Conservation (phyloP, 1,140 invertebrate species). For the Rhopalosiphum maidis region DNA sequence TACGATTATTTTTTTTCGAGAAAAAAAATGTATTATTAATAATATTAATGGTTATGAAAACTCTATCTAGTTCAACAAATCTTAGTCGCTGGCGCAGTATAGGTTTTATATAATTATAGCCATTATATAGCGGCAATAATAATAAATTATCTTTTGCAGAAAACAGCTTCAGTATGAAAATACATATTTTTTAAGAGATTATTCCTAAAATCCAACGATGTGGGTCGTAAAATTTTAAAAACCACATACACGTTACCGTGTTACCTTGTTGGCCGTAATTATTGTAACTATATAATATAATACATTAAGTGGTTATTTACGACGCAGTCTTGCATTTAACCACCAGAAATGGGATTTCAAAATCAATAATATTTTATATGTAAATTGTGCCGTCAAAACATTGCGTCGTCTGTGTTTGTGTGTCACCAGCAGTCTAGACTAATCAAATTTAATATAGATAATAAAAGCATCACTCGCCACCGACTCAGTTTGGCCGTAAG, state of each 20-base stretch:
- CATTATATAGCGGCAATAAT: no score
- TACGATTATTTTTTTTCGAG: background rate
- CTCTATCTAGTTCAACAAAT: background rate
- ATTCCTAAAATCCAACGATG: background rate
- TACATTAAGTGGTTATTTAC: background rate
- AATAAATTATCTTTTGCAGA: no score
- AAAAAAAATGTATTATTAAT: background rate
- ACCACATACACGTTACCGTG: background rate
- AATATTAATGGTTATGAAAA: background rate
- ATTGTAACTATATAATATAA: background rate
- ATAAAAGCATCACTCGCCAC: background rate
- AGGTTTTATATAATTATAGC: background rate
- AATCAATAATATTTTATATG: slow-evolving; percentile 10
- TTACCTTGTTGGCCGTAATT: background rate
- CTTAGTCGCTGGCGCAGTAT: background rate
- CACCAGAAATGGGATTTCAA: background rate
- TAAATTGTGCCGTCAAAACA: background rate
- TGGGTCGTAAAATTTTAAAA: background rate
- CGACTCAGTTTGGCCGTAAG: background rate
- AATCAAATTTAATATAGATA: background rate
- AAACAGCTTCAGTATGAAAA: background rate
- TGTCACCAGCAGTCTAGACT: slow-evolving; percentile 6
- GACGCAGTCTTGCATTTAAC: background rate
- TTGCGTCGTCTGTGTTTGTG: background rate
- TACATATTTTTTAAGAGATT: background rate